Evolutionary conservation across 2,113 vertebrate species (phyloP), one percentile per base, ranked within the genome.

Genomic region (Ictalurus furcatus): DNA sequence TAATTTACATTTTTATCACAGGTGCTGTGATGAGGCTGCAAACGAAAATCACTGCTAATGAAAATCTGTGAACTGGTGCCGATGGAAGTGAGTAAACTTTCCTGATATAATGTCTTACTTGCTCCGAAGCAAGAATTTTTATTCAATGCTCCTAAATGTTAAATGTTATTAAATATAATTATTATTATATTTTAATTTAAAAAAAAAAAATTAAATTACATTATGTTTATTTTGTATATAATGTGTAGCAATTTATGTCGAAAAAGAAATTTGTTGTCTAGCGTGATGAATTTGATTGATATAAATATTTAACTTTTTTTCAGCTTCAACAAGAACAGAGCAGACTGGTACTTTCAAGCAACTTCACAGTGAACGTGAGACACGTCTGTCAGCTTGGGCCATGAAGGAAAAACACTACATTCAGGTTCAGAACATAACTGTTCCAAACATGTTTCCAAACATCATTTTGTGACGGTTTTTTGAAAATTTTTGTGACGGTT

Each of bases 251-350:
- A 37, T 37, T 21, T 37, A 19, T 37, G 34, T 37, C 40, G 34
- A 28, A 67, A 67, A 67, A 44, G 21, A 17, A 6, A 37, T 7
- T 7, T 74, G 1, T 74, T 37, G 34, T 74, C 34, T 48, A 44
- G 40, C 3, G 40, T 40, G 40, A 40, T 40, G 40, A 40, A 40
- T 40, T 40, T 40, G 40, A 40, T 40, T 40, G 40, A 40, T 40
- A 40, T 40, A 40, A 40, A 40, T 40, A 40, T n/a, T 34, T 4
- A 13, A 80, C 25, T n/a, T 34, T 82, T 82, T 81, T 9, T 86
- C 25, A 89, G 88, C 34, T 81, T 37, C 88, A 86, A 4, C n/a
- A 86, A 56, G 74, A 86, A 82, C 59, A 73, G 6, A 16, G 40
- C 6, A 89, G 25, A 80, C n/a, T 1, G 19, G 84, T 73, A 85